Percentiles rank a stretch among this genome's conserved stretches.
These are phyloP conservation scores for Cyprinodon tularosa DNA, from an alignment of 2,113 vertebrate species.

Conservation along the genomic window DNA sequence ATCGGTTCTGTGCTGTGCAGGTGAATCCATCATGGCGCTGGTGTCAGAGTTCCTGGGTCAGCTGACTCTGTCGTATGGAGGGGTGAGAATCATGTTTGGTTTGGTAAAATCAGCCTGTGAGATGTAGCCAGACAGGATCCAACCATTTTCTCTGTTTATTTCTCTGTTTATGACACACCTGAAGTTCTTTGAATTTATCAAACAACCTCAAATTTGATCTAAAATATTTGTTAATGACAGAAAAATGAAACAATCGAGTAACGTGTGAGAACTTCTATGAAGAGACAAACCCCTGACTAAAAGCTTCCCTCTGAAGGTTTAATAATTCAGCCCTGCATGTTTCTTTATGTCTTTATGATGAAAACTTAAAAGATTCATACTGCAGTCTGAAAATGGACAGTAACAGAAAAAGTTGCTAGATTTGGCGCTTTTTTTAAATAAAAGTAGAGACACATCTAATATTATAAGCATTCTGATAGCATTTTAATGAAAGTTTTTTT, in stretches of 20 bases:
- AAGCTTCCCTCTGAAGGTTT: no score
- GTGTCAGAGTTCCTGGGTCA: constrained; percentile 80
- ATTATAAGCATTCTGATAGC: no score
- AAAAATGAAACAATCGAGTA: background rate
- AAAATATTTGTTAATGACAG: no score
- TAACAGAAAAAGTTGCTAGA: no score
- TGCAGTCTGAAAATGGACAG: background rate
- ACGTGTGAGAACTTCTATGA: background rate
- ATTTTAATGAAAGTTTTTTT: no score
- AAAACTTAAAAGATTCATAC: background rate
- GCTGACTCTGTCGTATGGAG: constrained; percentile 72
- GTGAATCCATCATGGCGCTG: constrained; percentile 72
- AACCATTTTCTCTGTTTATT: background rate
- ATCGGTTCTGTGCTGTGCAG: constrained; percentile 34
- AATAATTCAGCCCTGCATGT: no score
- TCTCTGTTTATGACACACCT: background rate
- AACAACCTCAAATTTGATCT: no score
- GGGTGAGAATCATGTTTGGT: constrained; percentile 62
- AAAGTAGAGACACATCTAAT: no score
- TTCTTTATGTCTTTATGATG: background rate
- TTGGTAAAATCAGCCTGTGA: background rate
- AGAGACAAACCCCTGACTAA: no score
- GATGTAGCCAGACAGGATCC: background rate
- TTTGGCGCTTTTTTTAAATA: no score
- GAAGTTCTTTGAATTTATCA: no score